Base-by-base conservation (phyloP, 2,888 invertebrate genomes). In the Dynastes maya region DNA sequence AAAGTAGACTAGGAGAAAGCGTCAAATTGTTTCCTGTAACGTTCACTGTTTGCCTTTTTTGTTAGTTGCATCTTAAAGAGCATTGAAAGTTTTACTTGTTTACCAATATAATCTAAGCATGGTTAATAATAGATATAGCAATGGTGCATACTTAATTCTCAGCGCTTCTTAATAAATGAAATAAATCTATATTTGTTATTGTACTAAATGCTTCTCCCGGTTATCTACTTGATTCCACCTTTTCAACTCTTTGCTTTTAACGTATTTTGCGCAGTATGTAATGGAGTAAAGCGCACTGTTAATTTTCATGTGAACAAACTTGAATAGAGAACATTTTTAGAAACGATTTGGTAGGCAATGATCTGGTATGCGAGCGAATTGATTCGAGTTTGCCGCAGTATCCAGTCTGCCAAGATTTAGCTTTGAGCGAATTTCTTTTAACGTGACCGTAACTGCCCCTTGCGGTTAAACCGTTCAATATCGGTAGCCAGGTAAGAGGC, bases 341-440 rank as follows among this genome's bases (percentile, higher is more conserved):
- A 49, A 16, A 16, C 16, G 16, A 16, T 16, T 16, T 16, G 16
- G 16, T 16, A 16, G 16, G 16, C 16, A 74, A 78, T 72, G 80
- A 80, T 68, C 75, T 77, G 74, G 68, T 67, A 55, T 79, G 65
- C 64, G 85, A 84, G 84, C 80, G 83, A 83, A 83, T 83, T 83
- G 85, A 85, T 85, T 85, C 84, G 49, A 68, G 11, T 83, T 82
- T 82, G 86, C 32, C 84, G 86, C 85, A 86, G 85, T 86, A 85
- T 86, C 86, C 85, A 86, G 85, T 86, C 85, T 86, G 85, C 83
- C 83, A 84, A 84, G 85, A 86, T 85, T 84, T 86, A 85, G 86
- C 86, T 86, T 84, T 6, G 84, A 82, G 80, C 80, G 86, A 85
- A 86, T 86, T 86, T 86, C 84, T 84, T 84, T 85, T 85, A 85